Conservation (phyloP, 2,797 vertebrate species). For the Anabas testudineus region DNA sequence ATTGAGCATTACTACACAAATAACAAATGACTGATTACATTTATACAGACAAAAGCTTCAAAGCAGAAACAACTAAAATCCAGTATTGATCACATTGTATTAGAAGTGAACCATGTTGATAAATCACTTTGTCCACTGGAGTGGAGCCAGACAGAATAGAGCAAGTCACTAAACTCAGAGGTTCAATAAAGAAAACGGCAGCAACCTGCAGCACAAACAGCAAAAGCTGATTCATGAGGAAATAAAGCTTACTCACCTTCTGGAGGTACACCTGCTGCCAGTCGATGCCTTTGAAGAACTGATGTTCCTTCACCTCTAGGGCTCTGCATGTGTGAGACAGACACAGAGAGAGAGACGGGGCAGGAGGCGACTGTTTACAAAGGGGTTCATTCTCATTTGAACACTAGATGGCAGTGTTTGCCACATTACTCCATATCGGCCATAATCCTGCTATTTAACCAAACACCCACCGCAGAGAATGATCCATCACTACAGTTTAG, state of each 20-base stretch:
- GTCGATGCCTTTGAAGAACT: slow-evolving; percentile 95
- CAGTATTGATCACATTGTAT: too few relatives aligned
- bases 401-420: slow-evolving; percentile 66
- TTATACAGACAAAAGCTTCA: too few relatives aligned
- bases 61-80: too few relatives aligned
- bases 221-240: neutral
- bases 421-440: neutral
- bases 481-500: slow-evolving; percentile 25
- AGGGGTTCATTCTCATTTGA: neutral
- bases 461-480: slow-evolving; percentile 9
- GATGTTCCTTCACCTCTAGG: slow-evolving; percentile 93
- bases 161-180: too few relatives aligned
- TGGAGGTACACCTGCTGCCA: slow-evolving; percentile 98
- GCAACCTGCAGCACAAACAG: neutral
- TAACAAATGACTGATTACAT: too few relatives aligned
- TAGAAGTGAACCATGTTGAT: too few relatives aligned
- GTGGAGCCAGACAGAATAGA: too few relatives aligned
- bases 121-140: too few relatives aligned
- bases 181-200: neutral
- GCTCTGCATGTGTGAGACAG: slow-evolving; percentile 82
- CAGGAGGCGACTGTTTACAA: neutral
- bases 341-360: neutral
- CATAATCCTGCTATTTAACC: slow-evolving; percentile 11
- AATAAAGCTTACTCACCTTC: slow-evolving; percentile 85
- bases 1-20: too few relatives aligned